These are phyloP conservation scores for Urocitellus parryii DNA, from an alignment of 2,113 vertebrate species.

Conservation along the genomic window DNA sequence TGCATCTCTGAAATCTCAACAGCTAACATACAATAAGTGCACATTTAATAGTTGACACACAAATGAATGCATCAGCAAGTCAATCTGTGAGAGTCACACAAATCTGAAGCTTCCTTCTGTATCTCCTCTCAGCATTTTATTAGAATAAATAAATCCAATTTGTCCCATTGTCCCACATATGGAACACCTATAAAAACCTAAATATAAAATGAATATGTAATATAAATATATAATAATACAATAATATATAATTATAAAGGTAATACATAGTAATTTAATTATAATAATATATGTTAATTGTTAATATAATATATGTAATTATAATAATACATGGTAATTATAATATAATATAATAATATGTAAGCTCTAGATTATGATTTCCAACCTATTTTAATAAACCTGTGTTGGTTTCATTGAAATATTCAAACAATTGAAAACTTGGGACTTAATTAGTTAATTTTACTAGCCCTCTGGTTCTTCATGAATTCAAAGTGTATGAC, in stretches of 20 bases:
- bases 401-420: not conserved
- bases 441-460: not conserved
- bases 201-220: not conserved
- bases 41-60: not conserved
- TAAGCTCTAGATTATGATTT: not conserved
- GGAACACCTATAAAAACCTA: not conserved
- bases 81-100: not conserved
- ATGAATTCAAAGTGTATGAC: not conserved
- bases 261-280: too few species aligned
- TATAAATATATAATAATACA: too few species aligned
- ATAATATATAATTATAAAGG: too few species aligned
- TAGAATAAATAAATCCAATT: not conserved
- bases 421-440: not conserved
- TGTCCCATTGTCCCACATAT: not conserved
- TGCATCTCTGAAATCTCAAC: not conserved
- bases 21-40: not conserved
- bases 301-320: too few species aligned
- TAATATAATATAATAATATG: not conserved
- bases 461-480: not conserved
- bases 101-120: not conserved
- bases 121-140: not conserved
- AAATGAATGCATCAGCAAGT: not conserved
- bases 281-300: too few species aligned
- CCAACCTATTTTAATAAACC: not conserved
- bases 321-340: too few species aligned